phyloP scores from a whole-genome alignment of 2,888 invertebrate genomes.

The Schrankia costaestrigalis region DNA sequence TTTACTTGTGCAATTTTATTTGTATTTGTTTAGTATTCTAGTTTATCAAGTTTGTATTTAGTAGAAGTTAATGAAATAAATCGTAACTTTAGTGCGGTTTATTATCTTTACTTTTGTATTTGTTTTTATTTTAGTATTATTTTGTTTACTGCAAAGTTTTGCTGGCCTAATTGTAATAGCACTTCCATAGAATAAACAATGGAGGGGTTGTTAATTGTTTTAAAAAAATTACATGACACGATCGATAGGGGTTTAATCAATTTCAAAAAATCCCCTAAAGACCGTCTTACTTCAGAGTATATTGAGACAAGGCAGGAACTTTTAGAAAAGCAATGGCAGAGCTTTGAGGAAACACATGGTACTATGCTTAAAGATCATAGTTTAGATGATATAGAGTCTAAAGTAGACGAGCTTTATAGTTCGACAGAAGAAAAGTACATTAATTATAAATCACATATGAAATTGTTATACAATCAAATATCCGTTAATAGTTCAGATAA shows the following conservation, averaged over 20 bases:
- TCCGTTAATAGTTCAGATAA: not conserved
- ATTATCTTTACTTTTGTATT: too few species aligned
- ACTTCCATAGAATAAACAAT: not conserved
- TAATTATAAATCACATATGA: conserved; percentile 1
- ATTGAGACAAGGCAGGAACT: conserved; percentile 1
- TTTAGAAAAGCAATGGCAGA: conserved; percentile 1
- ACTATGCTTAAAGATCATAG: not conserved
- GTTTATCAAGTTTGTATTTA: too few species aligned
- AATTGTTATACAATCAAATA: not conserved
- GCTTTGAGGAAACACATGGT: not conserved
- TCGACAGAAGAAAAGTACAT: conserved; percentile 1
- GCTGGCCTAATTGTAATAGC: too few species aligned
- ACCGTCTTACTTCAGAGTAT: not conserved
- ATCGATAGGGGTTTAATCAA: not conserved
- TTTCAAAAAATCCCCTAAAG: conserved; percentile 1
- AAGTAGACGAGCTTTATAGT: not conserved
- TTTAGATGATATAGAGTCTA: not conserved
- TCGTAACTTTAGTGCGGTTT: too few species aligned
- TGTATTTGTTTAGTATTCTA: too few species aligned
- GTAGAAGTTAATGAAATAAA: too few species aligned
- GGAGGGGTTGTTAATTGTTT: conserved; percentile 1
- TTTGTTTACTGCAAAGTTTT: too few species aligned
- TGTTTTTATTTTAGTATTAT: too few species aligned
- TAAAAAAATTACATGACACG: not conserved
- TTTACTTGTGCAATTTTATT: too few species aligned